Evolutionary conservation across 2,113 vertebrate genomes (phyloP), one percentile per base, ranked within the genome.

Genomic region (Machaerirhynchus nigripectus): DNA sequence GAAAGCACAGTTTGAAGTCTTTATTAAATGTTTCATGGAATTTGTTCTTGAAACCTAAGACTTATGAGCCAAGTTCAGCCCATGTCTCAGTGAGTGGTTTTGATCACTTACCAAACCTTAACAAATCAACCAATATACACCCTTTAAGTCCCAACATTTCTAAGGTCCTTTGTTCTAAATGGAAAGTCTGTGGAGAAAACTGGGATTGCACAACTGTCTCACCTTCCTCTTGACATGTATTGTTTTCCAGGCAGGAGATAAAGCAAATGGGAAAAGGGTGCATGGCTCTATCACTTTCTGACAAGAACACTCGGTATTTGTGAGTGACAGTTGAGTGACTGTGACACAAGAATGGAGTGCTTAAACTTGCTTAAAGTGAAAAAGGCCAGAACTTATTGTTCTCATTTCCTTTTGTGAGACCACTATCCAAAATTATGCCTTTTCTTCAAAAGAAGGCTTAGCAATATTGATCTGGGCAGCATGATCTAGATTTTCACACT

Each of bases 291-390:
- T 10, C 22, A 37, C 14, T 53, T 84, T 83, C n/a, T 63, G n/a
- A 50, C 0, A 1, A 65, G 28, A 39, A 44, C 23, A 40, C 8
- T 16, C 3, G 4, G 1, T 39, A 15, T 63, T 78, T 71, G 4
- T 50, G 60, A 65, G 31, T 9, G 18, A 56, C 6, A 7, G 11
- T 16, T 71, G 71, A 70, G 24, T 14, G 11, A 39, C 49, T 59
- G 20, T 61, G 56, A 57, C 19, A 59, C 19, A 81, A 78, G 35
- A 8, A 39, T 53, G 30, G 52, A 18, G 27, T 23, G 30, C 47
- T 76, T 74, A 70, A 89, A 84, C 18, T 55, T 80, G 23, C 16
- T 68, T 18, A 39, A 61, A 65, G 3, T 63, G 24, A 84, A 82
- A 91, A 84, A 87, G 4, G 15, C 31, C 87, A 57, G 35, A 89